Base-by-base conservation (phyloP, 1,140 invertebrate species). In the Cyclargus thomasi region DNA sequence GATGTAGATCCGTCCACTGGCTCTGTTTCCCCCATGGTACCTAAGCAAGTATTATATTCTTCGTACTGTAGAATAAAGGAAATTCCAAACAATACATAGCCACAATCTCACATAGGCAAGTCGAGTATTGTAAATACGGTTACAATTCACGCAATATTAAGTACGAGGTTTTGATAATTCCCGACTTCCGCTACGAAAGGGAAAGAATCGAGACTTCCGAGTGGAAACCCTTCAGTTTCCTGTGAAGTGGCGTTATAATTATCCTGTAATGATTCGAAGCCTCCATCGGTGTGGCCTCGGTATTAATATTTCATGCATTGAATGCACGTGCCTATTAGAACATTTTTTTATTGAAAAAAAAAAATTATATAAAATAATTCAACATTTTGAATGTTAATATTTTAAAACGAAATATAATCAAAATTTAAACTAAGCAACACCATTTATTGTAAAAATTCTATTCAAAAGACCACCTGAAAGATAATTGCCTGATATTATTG, bases 161-260 rank as follows among this genome's bases (percentile, higher is more conserved):
- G 70, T 36, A 70, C 67, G 70, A 68, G 70, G 73, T 74, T 79
- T 77, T 71, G 75, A 74, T 75, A 79, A 81, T 79, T 81, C 79
- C 73, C 74, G 73, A 75, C 75, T 79, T 81, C 77, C 79, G 77
- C 74, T 70, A 71, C 73, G 76, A 73, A 68, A 78, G 80, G 81
- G 75, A 78, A 86, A 85, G 80, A 86, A 86, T 88, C 83, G 39
- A 82, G 79, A 90, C 85, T 87, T 87, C 83, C 83, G 82, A 86
- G 83, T 78, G 79, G 80, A 75, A 69, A 67, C 76, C 78, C 85
- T 79, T 77, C 80, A 82, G 83, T 77, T 83, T 83, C 80, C 79
- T 80, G 83, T 81, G 80, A 80, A 89, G 85, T 85, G 82, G 80
- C 80, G 75, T 79, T 73, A 86, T 88, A 88, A 88, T 90, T 90